These are phyloP conservation scores for Eupristina koningsbergeri DNA, from an alignment of 1,140 invertebrate genomes.

Conservation along the genomic window DNA sequence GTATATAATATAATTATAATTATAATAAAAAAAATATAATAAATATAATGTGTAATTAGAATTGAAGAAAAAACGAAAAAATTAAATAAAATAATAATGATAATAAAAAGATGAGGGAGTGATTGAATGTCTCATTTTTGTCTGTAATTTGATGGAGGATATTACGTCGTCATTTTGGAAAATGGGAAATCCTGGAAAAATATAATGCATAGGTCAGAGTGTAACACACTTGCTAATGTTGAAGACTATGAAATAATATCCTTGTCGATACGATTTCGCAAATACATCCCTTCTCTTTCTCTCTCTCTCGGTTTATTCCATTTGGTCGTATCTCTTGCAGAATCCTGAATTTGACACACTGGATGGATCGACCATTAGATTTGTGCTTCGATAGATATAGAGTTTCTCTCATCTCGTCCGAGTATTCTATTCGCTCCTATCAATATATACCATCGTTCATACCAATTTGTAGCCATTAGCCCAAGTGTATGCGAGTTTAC, in stretches of 20 bases:
- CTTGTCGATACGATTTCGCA: not conserved
- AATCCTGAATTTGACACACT: constrained; percentile 44
- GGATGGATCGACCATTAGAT: constrained; percentile 50
- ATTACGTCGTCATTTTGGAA: too few relatives aligned
- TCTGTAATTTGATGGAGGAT: not conserved
- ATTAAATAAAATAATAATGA: too few relatives aligned
- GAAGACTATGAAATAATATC: constrained; percentile 24
- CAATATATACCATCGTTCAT: too few relatives aligned
- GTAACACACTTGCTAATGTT: not conserved
- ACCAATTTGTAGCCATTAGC: constrained; percentile 53
- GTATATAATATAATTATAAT: too few relatives aligned
- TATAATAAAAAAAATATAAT: too few relatives aligned
- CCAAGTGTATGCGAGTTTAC: constrained; percentile 15
- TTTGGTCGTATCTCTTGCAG: not conserved
- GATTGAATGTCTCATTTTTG: not conserved
- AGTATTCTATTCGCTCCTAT: too few relatives aligned
- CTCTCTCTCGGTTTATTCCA: not conserved
- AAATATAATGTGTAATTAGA: too few relatives aligned
- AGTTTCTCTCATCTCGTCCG: constrained; percentile 20
- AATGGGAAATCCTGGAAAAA: too few relatives aligned
- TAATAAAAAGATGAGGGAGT: too few relatives aligned
- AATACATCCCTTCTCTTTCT: not conserved
- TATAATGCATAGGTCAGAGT: not conserved
- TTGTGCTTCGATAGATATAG: constrained; percentile 27
- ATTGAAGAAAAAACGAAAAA: too few relatives aligned